Base-by-base conservation (phyloP, 35 echinoderm and acorn worm genomes). In the Heliocidaris erythrogramma region DNA sequence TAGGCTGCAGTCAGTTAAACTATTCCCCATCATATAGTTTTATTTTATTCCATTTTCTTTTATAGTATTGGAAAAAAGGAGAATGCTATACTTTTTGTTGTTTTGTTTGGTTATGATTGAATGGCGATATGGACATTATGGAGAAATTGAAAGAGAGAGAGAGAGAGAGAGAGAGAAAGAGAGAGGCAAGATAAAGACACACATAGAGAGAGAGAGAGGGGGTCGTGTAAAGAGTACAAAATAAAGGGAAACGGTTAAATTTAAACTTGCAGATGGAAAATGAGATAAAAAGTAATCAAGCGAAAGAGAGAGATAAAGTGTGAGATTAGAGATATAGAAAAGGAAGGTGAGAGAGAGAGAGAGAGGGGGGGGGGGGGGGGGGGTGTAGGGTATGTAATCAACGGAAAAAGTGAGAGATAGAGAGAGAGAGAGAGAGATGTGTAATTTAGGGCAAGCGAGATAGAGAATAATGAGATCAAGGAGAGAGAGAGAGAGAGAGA, bases 1-100 rank as follows among this genome's bases (percentile, higher is more conserved):
- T 78, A 78, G 7, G 65, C 65, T 78, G 30, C 87, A 89, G 87
- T 48, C 47, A 89, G 87, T 18, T 16, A 31, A 89, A 89, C 12
- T 47, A 48, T 89, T 48, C 31, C 47, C 31, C 10, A 89, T 89
- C 10, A n/a, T 89, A 89, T 89, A 16, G 17, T n/a, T 89, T 89
- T 78, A 78, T 89, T 89, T 89, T 47, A 4, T 89, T 35, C 29
- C 0, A 89, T 89, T 89, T 89, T 89, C 17, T 89, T 89, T 47
- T 47, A 47, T 78, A 27, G 21, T 18, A 78, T 27, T 7, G 0
- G 65, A 18, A 78, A 78, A 78, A 27, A 27, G 27, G 65, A 78
- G 65, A 78, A 78, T 78, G 21, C 65, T 78, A 78, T 78, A 27
- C 65, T 78, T 78, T n/a, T 78, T 78, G 65, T 78, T 78, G 60